These are phyloP conservation scores for Nicator chloris DNA, from an alignment of 2,113 vertebrate species.

Conservation along the genomic window DNA sequence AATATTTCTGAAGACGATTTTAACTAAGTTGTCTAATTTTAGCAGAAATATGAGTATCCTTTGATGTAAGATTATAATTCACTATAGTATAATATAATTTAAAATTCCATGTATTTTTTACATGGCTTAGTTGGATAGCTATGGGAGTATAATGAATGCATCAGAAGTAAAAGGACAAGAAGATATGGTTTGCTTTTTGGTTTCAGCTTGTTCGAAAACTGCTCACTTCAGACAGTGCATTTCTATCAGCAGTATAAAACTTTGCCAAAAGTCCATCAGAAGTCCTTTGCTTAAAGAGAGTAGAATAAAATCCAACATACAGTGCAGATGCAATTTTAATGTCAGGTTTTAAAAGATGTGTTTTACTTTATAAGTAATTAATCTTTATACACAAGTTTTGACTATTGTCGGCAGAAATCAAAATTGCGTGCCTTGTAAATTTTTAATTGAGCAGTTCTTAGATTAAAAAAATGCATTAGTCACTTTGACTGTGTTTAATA, in stretches of 20 bases:
- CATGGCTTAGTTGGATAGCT: not conserved
- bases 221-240: not conserved
- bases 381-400: slow-evolving; percentile 85
- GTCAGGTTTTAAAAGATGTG: slow-evolving; percentile 59
- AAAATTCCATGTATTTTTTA: not conserved
- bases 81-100: not conserved
- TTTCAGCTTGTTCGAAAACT: not conserved
- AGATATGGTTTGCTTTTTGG: fast-evolving
- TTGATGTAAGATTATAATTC: not conserved
- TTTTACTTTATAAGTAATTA: slow-evolving; percentile 79
- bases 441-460: slow-evolving; percentile 84
- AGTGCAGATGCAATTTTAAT: slow-evolving; percentile 72
- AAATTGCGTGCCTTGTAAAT: slow-evolving; percentile 88
- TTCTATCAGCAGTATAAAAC: slow-evolving; percentile 24
- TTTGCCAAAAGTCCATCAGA: slow-evolving; percentile 7
- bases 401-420: slow-evolving; percentile 84
- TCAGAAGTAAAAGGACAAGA: not conserved
- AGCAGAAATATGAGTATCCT: not conserved
- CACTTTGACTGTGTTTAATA: slow-evolving; percentile 83
- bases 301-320: slow-evolving; percentile 27
- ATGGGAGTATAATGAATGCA: not conserved
- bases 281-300: slow-evolving; percentile 3
- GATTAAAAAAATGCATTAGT: slow-evolving; percentile 90
- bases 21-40: not conserved
- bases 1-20: not conserved